A percentile compares a stretch with the other conserved stretches of the same genome.
phyloP scores from a whole-genome alignment of 2,888 invertebrate species.

The Epirrhoe alternata region DNA sequence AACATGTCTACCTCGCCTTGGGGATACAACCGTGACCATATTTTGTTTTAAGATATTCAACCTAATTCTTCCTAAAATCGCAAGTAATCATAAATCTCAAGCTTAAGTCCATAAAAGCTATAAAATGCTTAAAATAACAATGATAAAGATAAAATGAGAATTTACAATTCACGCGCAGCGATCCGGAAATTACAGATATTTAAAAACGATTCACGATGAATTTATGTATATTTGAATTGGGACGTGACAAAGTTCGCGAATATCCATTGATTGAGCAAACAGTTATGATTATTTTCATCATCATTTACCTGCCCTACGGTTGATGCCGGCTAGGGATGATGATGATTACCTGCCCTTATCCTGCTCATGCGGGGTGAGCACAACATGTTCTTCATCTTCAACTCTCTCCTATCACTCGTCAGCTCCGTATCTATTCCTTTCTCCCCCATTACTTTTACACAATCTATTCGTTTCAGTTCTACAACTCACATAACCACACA shows the following conservation, averaged over 20 bases:
- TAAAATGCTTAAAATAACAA: constrained; percentile 34
- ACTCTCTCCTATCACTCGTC: no score
- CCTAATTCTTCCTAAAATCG: constrained; percentile 1
- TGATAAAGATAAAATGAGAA: constrained; percentile 40
- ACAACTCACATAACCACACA: no score
- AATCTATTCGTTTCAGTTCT: no score
- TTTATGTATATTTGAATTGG: constrained; percentile 33
- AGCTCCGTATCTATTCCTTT: no score
- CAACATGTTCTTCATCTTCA: no score
- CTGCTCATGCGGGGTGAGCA: no score
- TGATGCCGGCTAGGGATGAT: no score
- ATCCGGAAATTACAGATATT: constrained; percentile 49
- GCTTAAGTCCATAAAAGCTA: constrained; percentile 28
- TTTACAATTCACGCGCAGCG: constrained; percentile 41
- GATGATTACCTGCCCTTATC: no score
- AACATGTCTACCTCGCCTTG: no score
- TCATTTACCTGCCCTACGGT: neutral
- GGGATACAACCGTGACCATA: no score
- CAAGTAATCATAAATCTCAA: constrained; percentile 9
- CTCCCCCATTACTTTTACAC: no score
- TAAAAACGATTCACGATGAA: constrained; percentile 33
- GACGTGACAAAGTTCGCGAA: constrained; percentile 4
- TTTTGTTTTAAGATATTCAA: no score
- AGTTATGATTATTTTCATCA: constrained; percentile 1
- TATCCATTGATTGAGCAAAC: constrained; percentile 3